Conservation (phyloP, 2,888 invertebrate genomes). For the Digitonthophagus gazella region DNA sequence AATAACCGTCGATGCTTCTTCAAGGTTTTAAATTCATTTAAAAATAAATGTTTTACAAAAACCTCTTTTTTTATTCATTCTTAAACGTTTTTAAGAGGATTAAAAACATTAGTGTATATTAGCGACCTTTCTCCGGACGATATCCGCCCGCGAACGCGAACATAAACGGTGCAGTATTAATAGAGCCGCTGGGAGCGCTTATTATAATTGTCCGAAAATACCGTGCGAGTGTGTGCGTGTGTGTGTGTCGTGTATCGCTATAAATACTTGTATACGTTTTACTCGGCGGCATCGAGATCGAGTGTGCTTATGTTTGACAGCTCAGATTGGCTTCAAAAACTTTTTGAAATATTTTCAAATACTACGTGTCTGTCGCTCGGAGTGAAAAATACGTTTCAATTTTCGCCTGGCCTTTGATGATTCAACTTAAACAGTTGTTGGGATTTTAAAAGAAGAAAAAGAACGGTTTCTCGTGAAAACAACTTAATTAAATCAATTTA, state of each 20-base stretch:
- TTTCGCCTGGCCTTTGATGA: background rate
- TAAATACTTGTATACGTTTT: no score
- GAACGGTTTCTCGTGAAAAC: no score
- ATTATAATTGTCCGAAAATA: background rate
- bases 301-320: no score
- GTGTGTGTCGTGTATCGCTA: no score
- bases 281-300: no score
- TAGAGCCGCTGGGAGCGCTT: background rate
- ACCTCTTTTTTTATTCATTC: no score
- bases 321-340: background rate
- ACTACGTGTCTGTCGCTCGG: background rate
- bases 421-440: no score
- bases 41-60: no score
- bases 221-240: background rate
- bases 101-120: background rate
- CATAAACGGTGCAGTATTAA: background rate
- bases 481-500: no score
- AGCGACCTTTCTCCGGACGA: background rate
- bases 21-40: background rate
- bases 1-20: background rate
- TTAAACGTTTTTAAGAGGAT: background rate
- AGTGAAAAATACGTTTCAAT: background rate
- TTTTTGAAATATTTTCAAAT: background rate
- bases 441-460: no score
- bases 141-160: background rate